Conservation (phyloP, 2,888 invertebrate species). For the Zaprionus lineosus region DNA sequence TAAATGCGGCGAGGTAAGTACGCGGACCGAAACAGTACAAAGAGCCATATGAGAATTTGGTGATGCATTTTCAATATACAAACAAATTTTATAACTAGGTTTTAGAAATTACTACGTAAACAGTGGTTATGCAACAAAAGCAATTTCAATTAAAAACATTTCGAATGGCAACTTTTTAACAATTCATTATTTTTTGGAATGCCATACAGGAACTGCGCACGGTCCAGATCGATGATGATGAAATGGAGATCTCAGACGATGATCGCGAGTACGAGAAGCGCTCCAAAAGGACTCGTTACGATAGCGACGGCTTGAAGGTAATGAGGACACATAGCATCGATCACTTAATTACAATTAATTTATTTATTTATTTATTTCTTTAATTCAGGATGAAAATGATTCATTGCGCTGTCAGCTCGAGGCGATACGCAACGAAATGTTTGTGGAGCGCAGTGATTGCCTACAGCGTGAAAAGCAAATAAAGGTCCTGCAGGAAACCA, state of each 20-base stretch:
- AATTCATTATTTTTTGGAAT: constrained; percentile 44
- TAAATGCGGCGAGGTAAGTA: constrained; percentile 67
- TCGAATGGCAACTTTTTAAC: constrained; percentile 16
- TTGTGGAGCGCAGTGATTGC: constrained; percentile 91
- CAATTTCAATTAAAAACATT: background rate
- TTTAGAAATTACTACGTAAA: constrained; percentile 52
- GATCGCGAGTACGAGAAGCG: constrained; percentile 85
- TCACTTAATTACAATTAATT: no score
- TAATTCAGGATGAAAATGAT: constrained; percentile 91
- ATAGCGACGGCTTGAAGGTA: constrained; percentile 82
- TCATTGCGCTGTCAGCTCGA: constrained; percentile 94
- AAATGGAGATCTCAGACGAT: constrained; percentile 93
- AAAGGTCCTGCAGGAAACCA: constrained; percentile 84
- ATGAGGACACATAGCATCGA: no score
- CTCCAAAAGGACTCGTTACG: constrained; percentile 81
- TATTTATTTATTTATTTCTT: background rate
- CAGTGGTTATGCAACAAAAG: constrained; percentile 40
- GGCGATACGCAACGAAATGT: constrained; percentile 96
- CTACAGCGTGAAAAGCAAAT: constrained; percentile 94
- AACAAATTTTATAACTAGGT: constrained; percentile 66
- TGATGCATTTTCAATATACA: constrained; percentile 53
- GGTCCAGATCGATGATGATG: constrained; percentile 87
- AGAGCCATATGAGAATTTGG: constrained; percentile 50
- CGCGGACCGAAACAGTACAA: constrained; percentile 52
- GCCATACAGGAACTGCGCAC: constrained; percentile 81